These are phyloP conservation scores for Enteromius paludinosus DNA, from an alignment of 2,797 vertebrate genomes.

Conservation along the genomic window DNA sequence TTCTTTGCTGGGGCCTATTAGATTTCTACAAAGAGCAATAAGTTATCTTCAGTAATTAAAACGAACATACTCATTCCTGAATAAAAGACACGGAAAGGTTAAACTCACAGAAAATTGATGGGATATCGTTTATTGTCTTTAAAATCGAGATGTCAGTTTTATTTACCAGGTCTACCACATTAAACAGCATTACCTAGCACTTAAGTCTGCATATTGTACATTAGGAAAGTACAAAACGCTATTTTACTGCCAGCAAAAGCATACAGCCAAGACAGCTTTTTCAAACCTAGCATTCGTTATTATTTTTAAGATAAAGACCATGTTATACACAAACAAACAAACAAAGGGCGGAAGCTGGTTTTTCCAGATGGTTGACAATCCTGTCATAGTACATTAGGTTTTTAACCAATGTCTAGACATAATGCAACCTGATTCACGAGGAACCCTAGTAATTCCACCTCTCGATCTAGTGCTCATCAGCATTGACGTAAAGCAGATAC, in stretches of 20 bases:
- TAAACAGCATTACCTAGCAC: constrained; percentile 65
- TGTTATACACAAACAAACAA: constrained; percentile 31
- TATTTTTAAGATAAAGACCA: constrained; percentile 12
- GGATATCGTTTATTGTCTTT: constrained; percentile 72
- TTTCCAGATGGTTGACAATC: constrained; percentile 43
- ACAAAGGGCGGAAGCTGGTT: constrained; percentile 43
- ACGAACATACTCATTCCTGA: not conserved
- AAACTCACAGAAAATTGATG: not conserved
- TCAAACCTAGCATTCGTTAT: constrained; percentile 12
- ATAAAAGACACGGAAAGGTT: not conserved
- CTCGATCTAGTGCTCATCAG: constrained; percentile 24
- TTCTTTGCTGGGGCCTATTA: not conserved
- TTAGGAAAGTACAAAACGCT: constrained; percentile 56
- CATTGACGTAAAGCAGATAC: not conserved
- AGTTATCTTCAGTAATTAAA: not conserved
- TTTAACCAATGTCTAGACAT: constrained; percentile 24
- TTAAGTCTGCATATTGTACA: constrained; percentile 62
- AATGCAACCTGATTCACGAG: constrained; percentile 8
- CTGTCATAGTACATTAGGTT: not conserved
- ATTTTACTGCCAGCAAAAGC: constrained; percentile 50
- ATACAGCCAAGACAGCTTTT: constrained; percentile 16
- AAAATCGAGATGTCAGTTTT: constrained; percentile 67
- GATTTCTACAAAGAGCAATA: not conserved
- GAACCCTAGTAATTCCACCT: not conserved
- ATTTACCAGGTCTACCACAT: constrained; percentile 47